phyloP scores from a whole-genome alignment of 2,797 vertebrate genomes.

The Enteromius paludinosus region DNA sequence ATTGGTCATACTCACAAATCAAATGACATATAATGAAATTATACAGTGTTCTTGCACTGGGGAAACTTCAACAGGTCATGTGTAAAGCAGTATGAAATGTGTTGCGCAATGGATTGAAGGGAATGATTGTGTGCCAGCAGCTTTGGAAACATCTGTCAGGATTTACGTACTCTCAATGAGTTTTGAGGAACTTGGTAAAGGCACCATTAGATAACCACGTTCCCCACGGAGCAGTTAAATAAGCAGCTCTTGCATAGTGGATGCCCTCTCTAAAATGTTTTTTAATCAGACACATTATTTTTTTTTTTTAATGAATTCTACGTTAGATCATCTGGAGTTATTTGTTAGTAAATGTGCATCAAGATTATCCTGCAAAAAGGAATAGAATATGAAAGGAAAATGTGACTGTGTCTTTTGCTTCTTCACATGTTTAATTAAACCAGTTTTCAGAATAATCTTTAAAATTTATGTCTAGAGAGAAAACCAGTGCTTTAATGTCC shows the following conservation, averaged over 20 bases:
- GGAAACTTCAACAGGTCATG: constrained; percentile 13
- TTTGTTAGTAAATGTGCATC: neutral
- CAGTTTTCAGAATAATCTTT: neutral
- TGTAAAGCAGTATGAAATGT: constrained; percentile 17
- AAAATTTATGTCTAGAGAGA: neutral
- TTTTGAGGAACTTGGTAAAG: constrained; percentile 34
- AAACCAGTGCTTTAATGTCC: neutral
- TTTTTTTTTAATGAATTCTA: neutral
- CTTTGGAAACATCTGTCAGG: constrained; percentile 46
- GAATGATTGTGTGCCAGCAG: constrained; percentile 20
- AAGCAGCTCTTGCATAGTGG: constrained; percentile 2
- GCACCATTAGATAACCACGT: constrained; percentile 23
- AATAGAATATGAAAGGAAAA: neutral
- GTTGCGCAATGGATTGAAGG: constrained; percentile 18
- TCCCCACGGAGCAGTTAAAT: neutral
- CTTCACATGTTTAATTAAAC: neutral
- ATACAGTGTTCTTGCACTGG: neutral
- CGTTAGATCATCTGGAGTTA: neutral
- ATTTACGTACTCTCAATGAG: constrained; percentile 31
- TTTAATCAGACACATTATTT: neutral
- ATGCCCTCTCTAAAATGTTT: neutral
- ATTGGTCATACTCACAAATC: neutral
- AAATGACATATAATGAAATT: neutral
- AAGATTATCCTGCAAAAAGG: neutral
- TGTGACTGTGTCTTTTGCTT: neutral